Conservation (phyloP, 1,140 invertebrate genomes). For the Diplogasteroides magnus region DNA sequence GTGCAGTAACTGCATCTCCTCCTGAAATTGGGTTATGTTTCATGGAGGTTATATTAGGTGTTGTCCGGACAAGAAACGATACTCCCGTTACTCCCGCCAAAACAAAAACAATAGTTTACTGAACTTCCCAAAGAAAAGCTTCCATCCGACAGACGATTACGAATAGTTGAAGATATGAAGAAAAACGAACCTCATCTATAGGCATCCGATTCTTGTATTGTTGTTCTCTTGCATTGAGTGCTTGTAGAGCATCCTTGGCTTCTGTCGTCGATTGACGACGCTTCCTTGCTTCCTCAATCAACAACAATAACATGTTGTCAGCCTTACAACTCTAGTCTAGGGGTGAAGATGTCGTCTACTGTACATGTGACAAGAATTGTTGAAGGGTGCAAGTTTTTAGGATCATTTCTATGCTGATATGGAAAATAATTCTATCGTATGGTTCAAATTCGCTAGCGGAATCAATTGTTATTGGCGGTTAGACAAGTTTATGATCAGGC, state of each 20-base stretch:
- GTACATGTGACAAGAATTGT: neutral
- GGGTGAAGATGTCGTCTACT: neutral
- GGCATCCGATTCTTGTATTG: neutral
- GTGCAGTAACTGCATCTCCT: too few species aligned
- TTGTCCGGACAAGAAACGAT: too few species aligned
- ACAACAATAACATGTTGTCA: neutral
- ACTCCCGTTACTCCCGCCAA: too few species aligned
- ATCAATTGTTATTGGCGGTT: too few species aligned
- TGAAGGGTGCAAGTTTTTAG: neutral
- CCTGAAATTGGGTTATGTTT: too few species aligned
- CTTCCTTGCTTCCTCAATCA: neutral
- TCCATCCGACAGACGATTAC: too few species aligned
- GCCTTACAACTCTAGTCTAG: neutral
- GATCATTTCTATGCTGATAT: neutral
- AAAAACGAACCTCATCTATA: neutral
- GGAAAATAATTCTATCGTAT: neutral
- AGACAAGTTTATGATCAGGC: too few species aligned
- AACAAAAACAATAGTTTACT: too few species aligned
- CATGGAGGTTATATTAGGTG: too few species aligned
- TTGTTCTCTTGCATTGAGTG: neutral
- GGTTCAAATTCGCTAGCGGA: neutral
- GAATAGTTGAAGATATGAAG: too few species aligned
- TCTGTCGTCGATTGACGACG: neutral
- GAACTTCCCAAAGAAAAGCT: too few species aligned
- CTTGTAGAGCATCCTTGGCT: neutral